Evolutionary conservation across 2,888 invertebrate genomes (phyloP), one percentile per base, ranked within the genome.

Genomic region (Nasonia oneida): DNA sequence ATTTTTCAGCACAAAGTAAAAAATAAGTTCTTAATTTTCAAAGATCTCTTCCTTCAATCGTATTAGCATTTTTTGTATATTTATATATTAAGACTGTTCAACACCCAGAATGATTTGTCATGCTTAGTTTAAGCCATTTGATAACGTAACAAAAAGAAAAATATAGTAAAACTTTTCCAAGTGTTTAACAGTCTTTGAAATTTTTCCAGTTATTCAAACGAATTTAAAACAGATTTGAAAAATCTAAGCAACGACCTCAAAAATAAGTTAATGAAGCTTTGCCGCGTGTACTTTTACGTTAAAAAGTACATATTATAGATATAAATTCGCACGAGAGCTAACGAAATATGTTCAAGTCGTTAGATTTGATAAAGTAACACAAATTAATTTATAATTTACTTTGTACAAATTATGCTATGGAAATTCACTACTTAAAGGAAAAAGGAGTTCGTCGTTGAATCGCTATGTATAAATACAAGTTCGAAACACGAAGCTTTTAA

Each of bases 281-380:
- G 70, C 4, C 74, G 47, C 42, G 50, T 23, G 70, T 81, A 85
- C 84, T 87, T 85, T 84, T 47, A 78, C 76, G 50, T 85, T 14
- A 61, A 61, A 83, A 86, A 86, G 78, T 86, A 61, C 57, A 23
- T 61, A 73, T 81, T 14, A 23, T 86, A 80, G 15, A 81, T 64
- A 75, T 14, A 83, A 83, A 81, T 81, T 75, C 23, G 79, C 64
- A 82, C 15, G 8, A 73, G 75, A 81, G 86, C 70, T 75, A 82
- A 84, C 42, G 57, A 82, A 84, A 81, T 83, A 86, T 86, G 86
- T 86, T 86, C 73, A 86, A 86, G 80, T 71, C 73, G 73, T 67
- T 29, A 74, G 61, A 81, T 67, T 71, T 70, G 78, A 86, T 84
- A 15, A 75, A 81, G 61, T 73, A 83, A 76, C 39, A 84, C 67